Evolutionary conservation across 2,888 invertebrate genomes (phyloP).

Genomic region (Cynaeus angustus): DNA sequence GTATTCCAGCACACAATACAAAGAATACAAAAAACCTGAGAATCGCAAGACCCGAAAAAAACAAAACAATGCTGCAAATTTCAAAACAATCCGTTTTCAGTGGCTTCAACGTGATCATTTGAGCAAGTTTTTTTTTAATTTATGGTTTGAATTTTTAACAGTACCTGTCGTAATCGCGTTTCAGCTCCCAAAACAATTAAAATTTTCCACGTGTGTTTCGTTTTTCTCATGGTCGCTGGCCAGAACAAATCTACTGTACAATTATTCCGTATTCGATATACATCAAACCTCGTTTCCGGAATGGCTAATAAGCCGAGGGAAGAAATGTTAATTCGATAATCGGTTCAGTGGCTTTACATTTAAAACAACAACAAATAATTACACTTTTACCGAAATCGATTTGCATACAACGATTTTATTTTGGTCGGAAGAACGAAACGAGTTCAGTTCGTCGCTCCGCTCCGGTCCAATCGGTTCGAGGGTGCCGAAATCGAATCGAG

Average conservation of each 20-base stretch:
- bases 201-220: neutral
- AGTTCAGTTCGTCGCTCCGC: neutral
- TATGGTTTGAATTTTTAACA: too few species aligned
- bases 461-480: conserved; percentile 50
- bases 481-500: conserved; percentile 29
- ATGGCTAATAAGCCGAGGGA: conserved; percentile 41
- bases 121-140: too few species aligned
- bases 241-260: conserved; percentile 36
- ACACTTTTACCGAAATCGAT: conserved; percentile 61
- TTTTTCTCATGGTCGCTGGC: conserved; percentile 19
- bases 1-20: too few species aligned
- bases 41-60: too few species aligned
- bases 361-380: conserved; percentile 64
- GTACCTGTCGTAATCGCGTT: too few species aligned
- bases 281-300: conserved; percentile 42
- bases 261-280: conserved; percentile 42
- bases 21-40: too few species aligned
- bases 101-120: too few species aligned
- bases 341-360: conserved; percentile 54
- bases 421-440: too few species aligned
- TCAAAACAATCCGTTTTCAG: too few species aligned
- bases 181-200: neutral
- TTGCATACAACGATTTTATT: conserved; percentile 55
- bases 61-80: too few species aligned
- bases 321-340: conserved; percentile 51